Percentiles rank a stretch among this genome's conserved stretches.
phyloP scores from a whole-genome alignment of 2,113 vertebrate species.

The Passer montanus region DNA sequence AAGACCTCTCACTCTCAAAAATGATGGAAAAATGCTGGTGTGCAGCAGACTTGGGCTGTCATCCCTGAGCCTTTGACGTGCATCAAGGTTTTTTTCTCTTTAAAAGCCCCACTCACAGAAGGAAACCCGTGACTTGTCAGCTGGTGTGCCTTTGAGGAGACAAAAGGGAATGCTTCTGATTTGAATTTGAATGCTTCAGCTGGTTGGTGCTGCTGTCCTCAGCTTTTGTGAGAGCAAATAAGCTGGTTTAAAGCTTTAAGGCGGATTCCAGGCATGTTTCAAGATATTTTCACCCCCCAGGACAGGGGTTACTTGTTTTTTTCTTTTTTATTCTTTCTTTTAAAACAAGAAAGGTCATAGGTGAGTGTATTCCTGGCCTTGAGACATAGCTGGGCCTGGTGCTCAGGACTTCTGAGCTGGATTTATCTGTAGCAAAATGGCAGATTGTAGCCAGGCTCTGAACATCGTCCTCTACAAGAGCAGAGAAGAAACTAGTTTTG shows the following conservation, averaged over 20 bases:
- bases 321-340: neutral
- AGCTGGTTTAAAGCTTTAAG: neutral
- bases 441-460: neutral
- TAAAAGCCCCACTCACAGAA: neutral
- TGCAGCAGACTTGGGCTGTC: neutral
- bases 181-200: conserved; percentile 21
- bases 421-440: neutral
- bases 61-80: neutral
- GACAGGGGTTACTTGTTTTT: neutral
- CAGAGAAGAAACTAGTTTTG: neutral
- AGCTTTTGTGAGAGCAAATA: neutral
- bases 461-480: neutral
- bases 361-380: neutral
- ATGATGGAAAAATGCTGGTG: neutral
- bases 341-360: neutral
- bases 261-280: neutral
- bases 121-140: neutral
- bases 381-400: neutral
- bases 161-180: neutral
- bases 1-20: neutral
- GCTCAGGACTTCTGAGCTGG: neutral
- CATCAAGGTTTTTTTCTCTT: conserved; percentile 10
- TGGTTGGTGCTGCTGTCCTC: neutral
- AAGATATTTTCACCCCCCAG: neutral
- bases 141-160: neutral